phyloP scores from a whole-genome alignment of 2,888 invertebrate genomes.

The Hyposoter didymator region DNA sequence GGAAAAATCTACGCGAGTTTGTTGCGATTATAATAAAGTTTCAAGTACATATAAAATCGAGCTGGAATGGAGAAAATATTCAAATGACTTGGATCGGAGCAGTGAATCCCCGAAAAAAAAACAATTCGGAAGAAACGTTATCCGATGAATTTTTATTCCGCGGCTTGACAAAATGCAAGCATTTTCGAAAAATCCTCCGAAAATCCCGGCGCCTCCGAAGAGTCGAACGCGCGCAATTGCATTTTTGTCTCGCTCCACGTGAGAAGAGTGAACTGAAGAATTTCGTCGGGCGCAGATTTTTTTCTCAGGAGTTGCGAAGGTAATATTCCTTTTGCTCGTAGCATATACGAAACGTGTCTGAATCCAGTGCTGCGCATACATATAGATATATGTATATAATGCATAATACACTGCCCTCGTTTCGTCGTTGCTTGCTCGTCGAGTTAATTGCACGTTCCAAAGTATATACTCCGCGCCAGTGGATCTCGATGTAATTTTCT shows the following conservation, averaged over 20 bases:
- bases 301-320: conserved; percentile 30
- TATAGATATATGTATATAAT: conserved; percentile 3
- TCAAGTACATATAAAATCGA: conserved; percentile 7
- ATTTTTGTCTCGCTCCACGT: conserved; percentile 13
- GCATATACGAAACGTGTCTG: conserved; percentile 21
- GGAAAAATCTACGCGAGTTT: conserved; percentile 6
- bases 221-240: not conserved
- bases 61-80: not conserved
- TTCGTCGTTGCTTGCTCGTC: conserved; percentile 51
- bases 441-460: conserved; percentile 65
- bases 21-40: conserved; percentile 9
- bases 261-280: conserved; percentile 19
- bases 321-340: conserved; percentile 15
- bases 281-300: conserved; percentile 15
- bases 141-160: not conserved
- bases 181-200: not conserved
- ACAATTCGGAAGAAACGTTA: not conserved
- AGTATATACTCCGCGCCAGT: conserved; percentile 50
- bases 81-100: not conserved
- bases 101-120: not conserved
- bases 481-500: conserved; percentile 60
- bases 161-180: not conserved
- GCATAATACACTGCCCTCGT: conserved; percentile 63
- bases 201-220: conserved; percentile 6
- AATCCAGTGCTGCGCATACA: conserved; percentile 13